These are phyloP conservation scores for Papilio protenor DNA, from an alignment of 2,888 invertebrate species.

Conservation along the genomic window DNA sequence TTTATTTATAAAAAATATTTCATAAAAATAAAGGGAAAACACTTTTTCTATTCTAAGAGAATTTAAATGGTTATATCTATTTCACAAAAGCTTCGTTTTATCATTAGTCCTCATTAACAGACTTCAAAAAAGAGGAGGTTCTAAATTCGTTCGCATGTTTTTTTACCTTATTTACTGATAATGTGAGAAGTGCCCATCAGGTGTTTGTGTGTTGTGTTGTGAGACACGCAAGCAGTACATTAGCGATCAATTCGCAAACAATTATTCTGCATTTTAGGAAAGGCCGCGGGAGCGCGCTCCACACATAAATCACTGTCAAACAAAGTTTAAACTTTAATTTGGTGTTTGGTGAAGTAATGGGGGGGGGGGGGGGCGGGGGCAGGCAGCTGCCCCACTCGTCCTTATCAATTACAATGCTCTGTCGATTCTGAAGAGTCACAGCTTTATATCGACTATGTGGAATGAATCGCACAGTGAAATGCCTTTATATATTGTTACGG, in stretches of 20 bases:
- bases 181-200: background rate
- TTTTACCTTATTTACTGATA: background rate
- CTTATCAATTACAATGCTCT: conserved; percentile 16
- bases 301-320: conserved; percentile 32
- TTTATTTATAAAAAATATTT: background rate
- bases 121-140: too few relatives aligned
- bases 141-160: background rate
- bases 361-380: background rate
- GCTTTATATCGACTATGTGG: background rate
- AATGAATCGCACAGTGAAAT: background rate
- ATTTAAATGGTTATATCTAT: too few relatives aligned
- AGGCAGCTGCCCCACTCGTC: background rate
- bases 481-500: background rate
- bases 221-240: conserved; percentile 10
- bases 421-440: conserved; percentile 3
- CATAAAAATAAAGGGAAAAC: too few relatives aligned
- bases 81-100: too few relatives aligned
- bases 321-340: conserved; percentile 29
- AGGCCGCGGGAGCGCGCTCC: background rate
- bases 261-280: conserved; percentile 18
- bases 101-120: background rate
- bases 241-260: conserved; percentile 13
- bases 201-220: background rate
- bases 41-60: too few relatives aligned
- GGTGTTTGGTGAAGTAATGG: background rate